phyloP scores from a whole-genome alignment of 2,888 invertebrate genomes.

The Scaptomyza cyrtandrae region DNA sequence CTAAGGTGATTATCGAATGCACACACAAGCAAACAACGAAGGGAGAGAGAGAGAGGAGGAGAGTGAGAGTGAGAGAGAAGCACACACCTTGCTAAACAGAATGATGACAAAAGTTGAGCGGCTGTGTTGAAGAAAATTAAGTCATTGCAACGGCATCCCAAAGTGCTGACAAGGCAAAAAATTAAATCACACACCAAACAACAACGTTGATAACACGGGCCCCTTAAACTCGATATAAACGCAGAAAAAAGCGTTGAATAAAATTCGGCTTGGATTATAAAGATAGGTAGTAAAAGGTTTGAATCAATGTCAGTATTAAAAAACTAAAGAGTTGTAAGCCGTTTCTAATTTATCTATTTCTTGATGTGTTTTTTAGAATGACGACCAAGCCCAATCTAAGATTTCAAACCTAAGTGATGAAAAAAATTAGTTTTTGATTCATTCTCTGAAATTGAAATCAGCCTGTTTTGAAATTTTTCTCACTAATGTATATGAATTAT shows the following conservation, averaged over 20 bases:
- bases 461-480: not conserved
- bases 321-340: too few relatives aligned
- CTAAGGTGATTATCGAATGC: constrained; percentile 64
- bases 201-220: constrained; percentile 23
- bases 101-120: constrained; percentile 45
- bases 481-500: not conserved
- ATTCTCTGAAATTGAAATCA: not conserved
- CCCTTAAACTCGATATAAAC: constrained; percentile 23
- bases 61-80: not conserved
- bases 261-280: not conserved
- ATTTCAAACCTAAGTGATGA: too few relatives aligned
- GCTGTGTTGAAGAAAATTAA: constrained; percentile 52
- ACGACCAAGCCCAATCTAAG: too few relatives aligned
- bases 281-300: too few relatives aligned
- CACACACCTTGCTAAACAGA: constrained; percentile 35
- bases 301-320: too few relatives aligned
- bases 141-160: constrained; percentile 50
- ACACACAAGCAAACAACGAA: constrained; percentile 7
- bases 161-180: constrained; percentile 24
- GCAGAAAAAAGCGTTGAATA: not conserved
- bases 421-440: too few relatives aligned
- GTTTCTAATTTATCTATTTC: too few relatives aligned
- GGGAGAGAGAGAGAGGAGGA: not conserved
- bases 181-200: constrained; percentile 55
- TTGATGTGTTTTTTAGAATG: too few relatives aligned